phyloP scores from a whole-genome alignment of 2,888 invertebrate genomes.

The Diogma glabrata region DNA sequence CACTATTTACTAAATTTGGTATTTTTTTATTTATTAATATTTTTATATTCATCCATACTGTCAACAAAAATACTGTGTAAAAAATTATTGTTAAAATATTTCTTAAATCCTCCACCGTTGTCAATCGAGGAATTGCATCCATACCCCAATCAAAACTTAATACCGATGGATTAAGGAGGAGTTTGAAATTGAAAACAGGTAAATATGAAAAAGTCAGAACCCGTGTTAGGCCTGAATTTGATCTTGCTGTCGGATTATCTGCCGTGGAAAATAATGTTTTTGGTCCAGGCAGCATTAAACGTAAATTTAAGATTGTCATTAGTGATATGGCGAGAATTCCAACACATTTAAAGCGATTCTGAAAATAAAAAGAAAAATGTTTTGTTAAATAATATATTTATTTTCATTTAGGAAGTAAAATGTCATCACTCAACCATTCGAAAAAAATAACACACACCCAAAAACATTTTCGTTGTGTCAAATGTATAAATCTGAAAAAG shows the following conservation, averaged over 20 bases:
- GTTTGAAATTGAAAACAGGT: conserved; percentile 80
- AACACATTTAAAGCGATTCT: conserved; percentile 61
- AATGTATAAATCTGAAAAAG: no score
- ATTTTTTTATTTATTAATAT: conserved; percentile 11
- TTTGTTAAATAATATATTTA: no score
- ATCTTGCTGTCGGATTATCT: conserved; percentile 92
- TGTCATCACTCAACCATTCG: no score
- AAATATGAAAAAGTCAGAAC: conserved; percentile 84
- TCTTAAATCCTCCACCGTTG: conserved; percentile 62
- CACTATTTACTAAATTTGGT: conserved; percentile 16
- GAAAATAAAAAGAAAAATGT: conserved; percentile 32
- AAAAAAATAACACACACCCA: no score
- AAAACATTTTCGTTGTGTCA: no score
- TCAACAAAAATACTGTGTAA: conserved; percentile 44
- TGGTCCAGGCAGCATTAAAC: conserved; percentile 65
- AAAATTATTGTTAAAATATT: conserved; percentile 65
- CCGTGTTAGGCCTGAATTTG: conserved; percentile 65
- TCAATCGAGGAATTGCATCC: conserved; percentile 86
- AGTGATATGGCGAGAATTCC: conserved; percentile 55
- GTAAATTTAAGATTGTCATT: conserved; percentile 56
- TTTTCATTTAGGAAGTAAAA: no score
- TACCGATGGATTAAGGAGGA: conserved; percentile 74
- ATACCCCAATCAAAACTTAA: conserved; percentile 99
- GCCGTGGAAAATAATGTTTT: conserved; percentile 74
- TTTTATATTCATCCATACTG: conserved; percentile 27